Evolutionary conservation across 1,140 invertebrate genomes (phyloP).

Genomic region (Oedothorax gibbosus): DNA sequence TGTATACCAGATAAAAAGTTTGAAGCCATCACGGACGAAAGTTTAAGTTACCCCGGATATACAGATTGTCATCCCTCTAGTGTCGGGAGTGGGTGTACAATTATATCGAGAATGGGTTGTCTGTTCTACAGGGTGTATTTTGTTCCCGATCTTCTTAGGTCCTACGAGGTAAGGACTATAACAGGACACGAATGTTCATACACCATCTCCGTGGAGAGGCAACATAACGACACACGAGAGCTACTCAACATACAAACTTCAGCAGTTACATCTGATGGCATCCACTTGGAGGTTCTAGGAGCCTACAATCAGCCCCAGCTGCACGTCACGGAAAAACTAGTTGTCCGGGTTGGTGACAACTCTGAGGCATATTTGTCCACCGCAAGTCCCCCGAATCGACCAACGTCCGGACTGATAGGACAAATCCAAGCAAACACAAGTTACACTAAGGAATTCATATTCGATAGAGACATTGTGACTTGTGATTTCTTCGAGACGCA

Average conservation of each 20-base stretch:
- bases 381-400: not conserved
- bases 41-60: not conserved
- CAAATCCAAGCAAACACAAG: too few species aligned
- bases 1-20: not conserved
- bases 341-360: not conserved
- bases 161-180: slow-evolving; percentile 7
- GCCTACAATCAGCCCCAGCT: slow-evolving; percentile 1
- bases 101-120: slow-evolving; percentile 28
- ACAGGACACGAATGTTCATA: slow-evolving; percentile 21
- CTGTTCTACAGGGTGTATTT: slow-evolving; percentile 15
- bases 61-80: slow-evolving; percentile 19
- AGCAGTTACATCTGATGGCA: not conserved
- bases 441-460: not conserved
- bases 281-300: not conserved
- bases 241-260: not conserved
- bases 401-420: not conserved
- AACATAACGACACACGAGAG: not conserved
- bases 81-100: slow-evolving; percentile 20
- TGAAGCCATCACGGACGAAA: not conserved
- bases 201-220: slow-evolving; percentile 7
- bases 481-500: slow-evolving; percentile 4
- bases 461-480: not conserved
- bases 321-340: not conserved
- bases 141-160: slow-evolving; percentile 4
- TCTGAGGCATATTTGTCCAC: not conserved